Evolutionary conservation across 92 coral and sea anemone genomes (phyloP).

Genomic region (Umimayanthus chanpuru): DNA sequence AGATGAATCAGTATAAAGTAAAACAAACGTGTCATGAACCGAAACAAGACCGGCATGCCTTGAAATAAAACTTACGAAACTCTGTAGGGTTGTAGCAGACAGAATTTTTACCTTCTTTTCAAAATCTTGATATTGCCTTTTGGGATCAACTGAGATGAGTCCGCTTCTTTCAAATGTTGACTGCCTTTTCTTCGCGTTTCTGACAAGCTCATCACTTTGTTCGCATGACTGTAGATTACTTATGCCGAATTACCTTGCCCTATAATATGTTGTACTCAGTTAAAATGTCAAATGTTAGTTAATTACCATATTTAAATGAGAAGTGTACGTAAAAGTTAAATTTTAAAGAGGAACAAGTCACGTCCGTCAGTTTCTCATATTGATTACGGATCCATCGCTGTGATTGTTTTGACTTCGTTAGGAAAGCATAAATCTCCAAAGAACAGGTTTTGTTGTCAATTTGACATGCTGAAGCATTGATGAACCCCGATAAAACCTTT

Average conservation of each 20-base stretch:
- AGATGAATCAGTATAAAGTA: not conserved
- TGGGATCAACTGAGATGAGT: not conserved
- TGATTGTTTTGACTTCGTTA: not conserved
- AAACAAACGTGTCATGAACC: too few relatives aligned
- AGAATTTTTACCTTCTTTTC: not conserved
- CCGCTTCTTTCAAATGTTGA: not conserved
- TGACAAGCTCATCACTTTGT: not conserved
- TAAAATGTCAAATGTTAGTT: conserved; percentile 17
- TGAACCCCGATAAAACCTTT: conserved; percentile 8
- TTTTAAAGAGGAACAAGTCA: not conserved
- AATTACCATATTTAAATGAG: conserved; percentile 45
- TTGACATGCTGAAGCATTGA: not conserved
- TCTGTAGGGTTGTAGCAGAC: not conserved
- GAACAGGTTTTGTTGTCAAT: not conserved
- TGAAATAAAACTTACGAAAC: not conserved
- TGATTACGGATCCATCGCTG: not conserved
- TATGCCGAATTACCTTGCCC: not conserved
- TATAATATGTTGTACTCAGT: too few relatives aligned
- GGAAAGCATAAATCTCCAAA: not conserved
- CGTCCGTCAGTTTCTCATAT: not conserved
- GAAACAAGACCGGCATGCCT: too few relatives aligned
- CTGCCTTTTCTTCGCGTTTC: not conserved
- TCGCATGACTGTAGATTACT: not conserved
- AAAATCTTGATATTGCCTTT: not conserved
- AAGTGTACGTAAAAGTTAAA: conserved; percentile 23